Base-by-base conservation (phyloP, 2,888 invertebrate species). In the Diarsia rubi region DNA sequence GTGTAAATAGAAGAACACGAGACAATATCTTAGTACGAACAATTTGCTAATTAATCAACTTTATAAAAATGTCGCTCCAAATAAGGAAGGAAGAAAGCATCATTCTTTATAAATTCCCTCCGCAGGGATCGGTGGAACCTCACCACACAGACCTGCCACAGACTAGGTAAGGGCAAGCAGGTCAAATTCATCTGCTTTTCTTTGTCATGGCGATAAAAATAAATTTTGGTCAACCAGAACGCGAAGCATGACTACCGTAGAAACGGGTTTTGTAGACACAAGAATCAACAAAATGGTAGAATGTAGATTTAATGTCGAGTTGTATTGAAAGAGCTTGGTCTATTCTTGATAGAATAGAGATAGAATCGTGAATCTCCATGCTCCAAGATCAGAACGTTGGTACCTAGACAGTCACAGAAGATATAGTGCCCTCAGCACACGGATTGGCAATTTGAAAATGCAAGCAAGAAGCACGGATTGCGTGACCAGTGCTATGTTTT, bases 21-120 rank as follows among this genome's bases (percentile, higher is more conserved):
- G 69, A 83, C 78, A 84, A 80, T 85, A 77, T 80, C 74, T 66
- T 69, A 24, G 64, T 66, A 71, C 31, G 63, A 70, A 87, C 82
- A 81, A 86, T 83, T 78, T 68, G 5, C 73, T 79, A 81, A 84
- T 88, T 82, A 84, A 82, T 88, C 82, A 84, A 85, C 72, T 88
- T 86, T 83, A 69, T 76, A 78, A 82, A 86, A 87, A 86, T 70
- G 75, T 79, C 79, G 63, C 31, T 59, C 5, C 45, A 47, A 74
- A 42, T 75, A 69, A 81, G 80, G 77, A 79, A 84, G 75, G 77
- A 76, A 86, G 57, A 69, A 70, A 74, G 60, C 75, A 76, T 83
- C 75, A 80, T 83, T 54, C 78, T 86, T 71, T 57, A 11, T 42
- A 59, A 84, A 84, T 82, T 81, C 73, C 57, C 76, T 79, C 54